Evolutionary conservation across 2,888 invertebrate genomes (phyloP).

Genomic region (Sycophila texana): DNA sequence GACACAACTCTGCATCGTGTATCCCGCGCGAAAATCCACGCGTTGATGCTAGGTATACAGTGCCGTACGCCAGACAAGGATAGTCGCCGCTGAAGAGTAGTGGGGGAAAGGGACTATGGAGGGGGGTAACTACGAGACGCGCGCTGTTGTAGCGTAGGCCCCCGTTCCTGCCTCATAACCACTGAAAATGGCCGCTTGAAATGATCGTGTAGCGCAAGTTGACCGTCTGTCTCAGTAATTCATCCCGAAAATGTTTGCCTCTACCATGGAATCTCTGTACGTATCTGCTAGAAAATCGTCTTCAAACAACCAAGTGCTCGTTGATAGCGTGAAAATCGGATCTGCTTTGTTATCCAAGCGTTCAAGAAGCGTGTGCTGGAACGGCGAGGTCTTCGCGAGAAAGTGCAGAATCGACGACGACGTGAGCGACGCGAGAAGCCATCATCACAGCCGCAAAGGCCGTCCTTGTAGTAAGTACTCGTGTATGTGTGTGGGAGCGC

Average conservation of each 20-base stretch:
- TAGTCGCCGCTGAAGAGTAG: neutral
- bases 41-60: too few species aligned
- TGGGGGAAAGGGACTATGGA: neutral
- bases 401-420: neutral
- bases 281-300: constrained; percentile 59
- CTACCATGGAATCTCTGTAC: constrained; percentile 67
- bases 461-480: constrained; percentile 64
- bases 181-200: constrained; percentile 71
- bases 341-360: neutral
- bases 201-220: constrained; percentile 21
- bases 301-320: constrained; percentile 10
- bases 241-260: constrained; percentile 62
- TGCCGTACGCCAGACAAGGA: neutral
- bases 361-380: constrained; percentile 1
- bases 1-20: too few species aligned
- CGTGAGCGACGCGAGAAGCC: constrained; percentile 39
- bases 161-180: constrained; percentile 21
- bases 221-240: constrained; percentile 10
- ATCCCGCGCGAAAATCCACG: neutral
- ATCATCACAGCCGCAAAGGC: constrained; percentile 62
- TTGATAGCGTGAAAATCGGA: constrained; percentile 6
- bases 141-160: neutral
- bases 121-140: neutral
- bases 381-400: constrained; percentile 3
- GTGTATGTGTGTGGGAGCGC: constrained; percentile 7